A percentile compares a stretch with the other conserved stretches of the same genome.
phyloP scores from a whole-genome alignment of 2,113 vertebrate genomes.

The Lycocorax pyrrhopterus region DNA sequence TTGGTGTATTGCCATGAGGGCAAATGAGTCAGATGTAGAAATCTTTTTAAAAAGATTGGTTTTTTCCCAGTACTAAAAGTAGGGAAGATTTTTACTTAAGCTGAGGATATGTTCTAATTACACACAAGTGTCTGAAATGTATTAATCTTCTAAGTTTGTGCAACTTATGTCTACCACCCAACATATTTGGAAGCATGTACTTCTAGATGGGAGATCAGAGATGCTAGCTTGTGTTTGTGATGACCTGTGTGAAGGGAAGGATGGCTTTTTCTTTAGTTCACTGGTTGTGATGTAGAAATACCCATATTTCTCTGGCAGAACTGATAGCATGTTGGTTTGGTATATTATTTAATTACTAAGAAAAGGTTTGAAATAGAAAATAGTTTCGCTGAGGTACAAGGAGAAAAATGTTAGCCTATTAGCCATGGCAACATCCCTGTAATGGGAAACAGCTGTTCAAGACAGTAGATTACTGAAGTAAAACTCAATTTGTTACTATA shows the following conservation, averaged over 20 bases:
- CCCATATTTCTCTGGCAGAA: not conserved
- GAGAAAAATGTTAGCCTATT: slow-evolving; percentile 23
- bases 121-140: not conserved
- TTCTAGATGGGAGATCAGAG: not conserved
- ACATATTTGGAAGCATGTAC: not conserved
- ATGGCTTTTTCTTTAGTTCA: not conserved
- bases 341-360: not conserved
- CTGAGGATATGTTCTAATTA: not conserved
- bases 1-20: not conserved
- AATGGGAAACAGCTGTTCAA: slow-evolving; percentile 18
- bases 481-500: slow-evolving; percentile 54
- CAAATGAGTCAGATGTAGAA: not conserved
- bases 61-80: not conserved
- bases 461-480: slow-evolving; percentile 24
- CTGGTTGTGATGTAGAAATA: not conserved
- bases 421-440: slow-evolving; percentile 37
- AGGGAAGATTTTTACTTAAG: not conserved
- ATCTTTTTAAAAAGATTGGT: not conserved
- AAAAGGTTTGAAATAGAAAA: not conserved
- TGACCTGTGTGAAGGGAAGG: not conserved
- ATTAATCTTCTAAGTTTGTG: not conserved
- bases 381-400: not conserved
- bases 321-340: not conserved
- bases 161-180: not conserved
- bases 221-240: not conserved